Conservation (phyloP, 2,888 invertebrate species). For the Pycnomerus fuliginosus region DNA sequence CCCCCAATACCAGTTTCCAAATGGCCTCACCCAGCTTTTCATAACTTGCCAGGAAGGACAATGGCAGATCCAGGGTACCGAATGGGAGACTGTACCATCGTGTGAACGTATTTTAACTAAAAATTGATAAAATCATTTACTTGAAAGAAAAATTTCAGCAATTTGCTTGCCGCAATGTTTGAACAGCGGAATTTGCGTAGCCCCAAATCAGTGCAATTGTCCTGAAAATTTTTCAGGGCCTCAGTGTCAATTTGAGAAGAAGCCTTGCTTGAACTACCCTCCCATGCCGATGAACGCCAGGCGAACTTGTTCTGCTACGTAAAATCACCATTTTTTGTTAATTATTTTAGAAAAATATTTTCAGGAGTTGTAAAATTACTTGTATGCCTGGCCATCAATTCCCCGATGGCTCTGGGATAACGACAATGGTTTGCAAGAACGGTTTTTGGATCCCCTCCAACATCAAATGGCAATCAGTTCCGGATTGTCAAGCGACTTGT, state of each 20-base stretch:
- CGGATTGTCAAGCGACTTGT: constrained; percentile 72
- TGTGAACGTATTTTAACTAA: constrained; percentile 59
- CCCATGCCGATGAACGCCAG: constrained; percentile 66
- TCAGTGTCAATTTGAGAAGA: constrained; percentile 72
- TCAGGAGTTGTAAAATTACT: constrained; percentile 65
- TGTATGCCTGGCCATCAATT: constrained; percentile 69
- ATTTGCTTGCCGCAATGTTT: constrained; percentile 73
- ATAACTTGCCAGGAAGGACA: constrained; percentile 54
- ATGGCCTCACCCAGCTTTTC: constrained; percentile 53
- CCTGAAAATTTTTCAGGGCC: constrained; percentile 70
- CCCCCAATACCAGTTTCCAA: constrained; percentile 57
- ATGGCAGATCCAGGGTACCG: constrained; percentile 55
- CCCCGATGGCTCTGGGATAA: constrained; percentile 67
- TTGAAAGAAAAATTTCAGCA: constrained; percentile 56
- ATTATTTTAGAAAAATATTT: constrained; percentile 24
- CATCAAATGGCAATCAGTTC: constrained; percentile 62
- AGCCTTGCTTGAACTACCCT: constrained; percentile 68
- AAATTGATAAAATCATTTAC: not conserved
- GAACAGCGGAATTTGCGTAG: constrained; percentile 78
- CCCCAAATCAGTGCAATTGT: constrained; percentile 75
- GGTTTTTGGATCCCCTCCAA: constrained; percentile 71
- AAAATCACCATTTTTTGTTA: constrained; percentile 26
- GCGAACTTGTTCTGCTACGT: constrained; percentile 66
- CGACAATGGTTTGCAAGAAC: constrained; percentile 67
- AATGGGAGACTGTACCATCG: constrained; percentile 57